Percentiles rank a stretch among this genome's conserved stretches.
phyloP scores from a whole-genome alignment of 2,888 invertebrate species.

The Liodrosophila aerea region DNA sequence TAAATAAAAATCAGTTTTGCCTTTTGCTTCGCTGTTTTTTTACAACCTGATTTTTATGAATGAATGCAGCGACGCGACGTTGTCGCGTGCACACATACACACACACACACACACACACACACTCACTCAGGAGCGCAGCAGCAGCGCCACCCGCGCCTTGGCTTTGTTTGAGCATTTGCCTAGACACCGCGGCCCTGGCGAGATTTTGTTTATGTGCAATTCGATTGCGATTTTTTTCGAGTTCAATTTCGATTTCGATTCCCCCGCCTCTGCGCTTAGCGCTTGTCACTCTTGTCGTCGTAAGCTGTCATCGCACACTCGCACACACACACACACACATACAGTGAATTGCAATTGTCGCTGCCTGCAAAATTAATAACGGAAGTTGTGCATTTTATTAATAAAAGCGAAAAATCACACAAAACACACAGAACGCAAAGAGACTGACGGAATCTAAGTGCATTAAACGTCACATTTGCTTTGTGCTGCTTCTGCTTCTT shows the following conservation, averaged over 20 bases:
- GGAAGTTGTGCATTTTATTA: constrained; percentile 82
- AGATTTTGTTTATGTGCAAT: constrained; percentile 30
- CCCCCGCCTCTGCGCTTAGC: constrained; percentile 3
- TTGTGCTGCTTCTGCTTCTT: constrained; percentile 14
- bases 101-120: constrained; percentile 32
- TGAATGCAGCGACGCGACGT: constrained; percentile 60
- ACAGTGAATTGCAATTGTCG: constrained; percentile 57
- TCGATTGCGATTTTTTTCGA: constrained; percentile 49
- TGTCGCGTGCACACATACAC: constrained; percentile 17
- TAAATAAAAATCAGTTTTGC: constrained; percentile 61
- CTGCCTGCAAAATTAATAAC: constrained; percentile 79
- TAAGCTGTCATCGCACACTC: constrained; percentile 4
- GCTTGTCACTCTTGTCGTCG: constrained; percentile 1
- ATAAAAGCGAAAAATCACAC: constrained; percentile 69
- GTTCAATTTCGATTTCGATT: constrained; percentile 32
- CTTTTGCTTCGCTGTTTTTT: constrained; percentile 47
- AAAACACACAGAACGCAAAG: constrained; percentile 41
- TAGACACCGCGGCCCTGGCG: no score
- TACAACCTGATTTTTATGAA: constrained; percentile 78
- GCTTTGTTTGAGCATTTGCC: neutral
- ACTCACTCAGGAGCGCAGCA: constrained; percentile 68
- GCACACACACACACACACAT: constrained; percentile 7
- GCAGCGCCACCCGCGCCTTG: constrained; percentile 32
- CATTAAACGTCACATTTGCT: constrained; percentile 31
- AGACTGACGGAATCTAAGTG: constrained; percentile 25